Evolutionary conservation across 1,140 invertebrate genomes (phyloP).

Genomic region (Streblospio benedicti): DNA sequence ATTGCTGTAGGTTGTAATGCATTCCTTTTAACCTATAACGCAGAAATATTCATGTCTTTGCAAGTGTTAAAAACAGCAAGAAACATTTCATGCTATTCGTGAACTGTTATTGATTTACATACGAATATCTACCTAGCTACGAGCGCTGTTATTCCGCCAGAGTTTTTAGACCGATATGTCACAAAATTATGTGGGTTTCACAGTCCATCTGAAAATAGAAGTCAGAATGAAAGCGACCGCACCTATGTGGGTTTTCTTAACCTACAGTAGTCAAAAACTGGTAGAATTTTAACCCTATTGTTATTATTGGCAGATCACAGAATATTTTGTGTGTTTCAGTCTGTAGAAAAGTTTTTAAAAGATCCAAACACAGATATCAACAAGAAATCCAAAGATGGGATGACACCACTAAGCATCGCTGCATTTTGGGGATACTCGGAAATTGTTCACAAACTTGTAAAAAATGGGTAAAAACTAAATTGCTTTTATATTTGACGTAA

Average conservation of each 20-base stretch:
- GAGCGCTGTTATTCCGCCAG: too few relatives aligned
- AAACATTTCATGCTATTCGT: too few relatives aligned
- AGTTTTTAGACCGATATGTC: too few relatives aligned
- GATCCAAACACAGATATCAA: constrained; percentile 26
- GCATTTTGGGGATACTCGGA: constrained; percentile 43
- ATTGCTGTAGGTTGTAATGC: too few relatives aligned
- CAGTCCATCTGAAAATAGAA: neutral
- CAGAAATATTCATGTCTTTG: too few relatives aligned
- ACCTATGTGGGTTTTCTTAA: neutral
- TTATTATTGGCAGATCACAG: neutral
- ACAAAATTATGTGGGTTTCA: too few relatives aligned
- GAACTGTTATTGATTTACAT: too few relatives aligned
- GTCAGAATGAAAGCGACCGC: neutral
- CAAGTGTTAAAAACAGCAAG: too few relatives aligned
- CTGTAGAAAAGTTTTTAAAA: constrained; percentile 25
- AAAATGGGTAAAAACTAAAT: constrained; percentile 25
- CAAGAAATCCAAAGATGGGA: constrained; percentile 30
- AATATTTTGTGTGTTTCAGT: too few relatives aligned
- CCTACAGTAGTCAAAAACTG: neutral
- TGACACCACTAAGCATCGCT: constrained; percentile 37
- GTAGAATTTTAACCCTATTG: neutral
- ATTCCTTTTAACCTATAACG: too few relatives aligned
- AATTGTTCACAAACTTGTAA: constrained; percentile 29
- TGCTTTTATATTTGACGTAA: too few relatives aligned
- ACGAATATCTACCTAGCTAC: too few relatives aligned